Conservation (phyloP, 2,113 vertebrate species). For the Sinosuthora webbiana region DNA sequence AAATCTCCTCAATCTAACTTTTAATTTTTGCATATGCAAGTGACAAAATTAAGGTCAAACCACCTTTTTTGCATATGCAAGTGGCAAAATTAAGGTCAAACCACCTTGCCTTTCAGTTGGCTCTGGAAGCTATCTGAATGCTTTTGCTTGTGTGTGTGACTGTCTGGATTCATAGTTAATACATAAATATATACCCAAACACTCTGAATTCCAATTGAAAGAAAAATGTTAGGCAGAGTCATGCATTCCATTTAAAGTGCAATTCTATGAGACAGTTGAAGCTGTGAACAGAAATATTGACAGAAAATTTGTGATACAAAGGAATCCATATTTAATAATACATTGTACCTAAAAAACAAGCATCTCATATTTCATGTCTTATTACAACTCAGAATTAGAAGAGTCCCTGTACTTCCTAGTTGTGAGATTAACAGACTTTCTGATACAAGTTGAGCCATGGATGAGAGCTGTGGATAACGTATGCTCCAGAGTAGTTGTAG, state of each 20-base stretch:
- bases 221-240: neutral
- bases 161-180: neutral
- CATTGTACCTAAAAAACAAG: neutral
- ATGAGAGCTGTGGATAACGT: neutral
- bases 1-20: neutral
- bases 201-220: neutral
- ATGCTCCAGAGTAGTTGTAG: neutral
- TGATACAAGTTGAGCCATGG: neutral
- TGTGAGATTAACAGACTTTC: neutral
- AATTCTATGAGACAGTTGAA: neutral
- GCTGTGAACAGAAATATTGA: neutral
- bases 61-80: neutral
- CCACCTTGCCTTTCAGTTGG: neutral
- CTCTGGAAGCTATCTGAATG: neutral
- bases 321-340: neutral
- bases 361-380: neutral
- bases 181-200: fast-evolving
- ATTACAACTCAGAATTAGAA: neutral
- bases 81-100: neutral
- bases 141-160: neutral
- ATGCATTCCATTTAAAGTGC: neutral
- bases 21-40: neutral
- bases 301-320: neutral
- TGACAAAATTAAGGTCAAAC: neutral
- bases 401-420: neutral